Base-by-base conservation (phyloP, 2,113 vertebrate genomes). In the Vidua macroura region DNA sequence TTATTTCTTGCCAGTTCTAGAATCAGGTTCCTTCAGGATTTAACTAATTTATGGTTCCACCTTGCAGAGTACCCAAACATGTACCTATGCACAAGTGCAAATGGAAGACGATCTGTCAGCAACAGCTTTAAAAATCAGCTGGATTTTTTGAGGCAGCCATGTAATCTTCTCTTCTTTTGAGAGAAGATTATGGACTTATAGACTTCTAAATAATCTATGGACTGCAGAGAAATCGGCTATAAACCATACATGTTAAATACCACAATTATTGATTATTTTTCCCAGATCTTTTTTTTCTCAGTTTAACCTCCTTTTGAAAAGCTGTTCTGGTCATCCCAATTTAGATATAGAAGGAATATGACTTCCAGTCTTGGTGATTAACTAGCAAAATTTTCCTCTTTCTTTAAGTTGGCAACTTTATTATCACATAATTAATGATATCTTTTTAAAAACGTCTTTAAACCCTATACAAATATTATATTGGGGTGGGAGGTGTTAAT, bases 371-470 rank as follows among this genome's bases (percentile, higher is more conserved):
- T 83, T 69, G 15, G 15, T 83, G 27, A 56, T 88, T 62, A 69
- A 49, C 43, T 49, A 62, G n/a, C 43, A 37, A 30, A 77, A 78
- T 39, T 39, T 86, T 86, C 21, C 5, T 7, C 23, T 43, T 79
- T 59, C 39, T 56, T 60, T 58, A 25, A 73, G 27, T 19, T 49
- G 9, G 25, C 44, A 74, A 83, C 4, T 91, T 80, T 51, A 74
- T 20, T 15, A 53, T 58, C 3, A 35, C 24, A 25, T 25, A 77
- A 72, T 55, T 43, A 59, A 53, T 21, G 1, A 13, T 43, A 35
- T 4, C 0, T 55, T 41, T 44, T 68, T 23, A 2, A 0, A 70
- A 82, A 73, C 41, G 0, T 8, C 21, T 31, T 52, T 39, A 49
- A 83, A 59, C 6, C 25, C 19, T 51, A 3, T 35, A 37, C 35